Evolutionary conservation across 1,140 invertebrate genomes (phyloP).

Genomic region (Meloidogyne floridensis): DNA sequence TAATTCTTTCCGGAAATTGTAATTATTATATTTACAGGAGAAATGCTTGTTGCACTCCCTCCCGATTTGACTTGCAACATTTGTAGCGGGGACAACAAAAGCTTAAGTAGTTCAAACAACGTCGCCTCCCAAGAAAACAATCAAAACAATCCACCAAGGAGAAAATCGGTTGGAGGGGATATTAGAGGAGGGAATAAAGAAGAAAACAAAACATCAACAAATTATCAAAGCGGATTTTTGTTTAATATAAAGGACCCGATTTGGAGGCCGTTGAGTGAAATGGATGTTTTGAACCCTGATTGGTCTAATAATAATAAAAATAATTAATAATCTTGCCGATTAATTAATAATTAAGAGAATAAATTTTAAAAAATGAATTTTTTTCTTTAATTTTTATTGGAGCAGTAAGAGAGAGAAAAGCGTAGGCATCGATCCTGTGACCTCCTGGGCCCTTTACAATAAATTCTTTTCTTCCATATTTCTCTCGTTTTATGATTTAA

Average conservation of each 20-base stretch:
- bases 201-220: background rate
- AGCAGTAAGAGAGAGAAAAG: no score
- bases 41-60: background rate
- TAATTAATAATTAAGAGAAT: background rate
- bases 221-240: background rate
- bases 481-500: no score
- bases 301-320: conserved; percentile 32
- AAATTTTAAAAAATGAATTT: background rate
- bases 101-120: background rate
- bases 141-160: background rate
- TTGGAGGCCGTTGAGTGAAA: conserved; percentile 25
- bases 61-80: conserved; percentile 1
- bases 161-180: conserved; percentile 23
- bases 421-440: no score
- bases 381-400: no score
- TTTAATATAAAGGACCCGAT: conserved; percentile 28
- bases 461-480: no score
- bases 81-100: background rate
- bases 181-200: background rate
- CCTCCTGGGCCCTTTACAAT: no score
- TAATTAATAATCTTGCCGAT: conserved; percentile 7
- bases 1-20: background rate
- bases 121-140: background rate
- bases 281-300: background rate
- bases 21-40: background rate